A percentile compares a stretch with the other conserved stretches of the same genome.
phyloP scores from a whole-genome alignment of 2,113 vertebrate genomes.

The Podocnemis expansa region DNA sequence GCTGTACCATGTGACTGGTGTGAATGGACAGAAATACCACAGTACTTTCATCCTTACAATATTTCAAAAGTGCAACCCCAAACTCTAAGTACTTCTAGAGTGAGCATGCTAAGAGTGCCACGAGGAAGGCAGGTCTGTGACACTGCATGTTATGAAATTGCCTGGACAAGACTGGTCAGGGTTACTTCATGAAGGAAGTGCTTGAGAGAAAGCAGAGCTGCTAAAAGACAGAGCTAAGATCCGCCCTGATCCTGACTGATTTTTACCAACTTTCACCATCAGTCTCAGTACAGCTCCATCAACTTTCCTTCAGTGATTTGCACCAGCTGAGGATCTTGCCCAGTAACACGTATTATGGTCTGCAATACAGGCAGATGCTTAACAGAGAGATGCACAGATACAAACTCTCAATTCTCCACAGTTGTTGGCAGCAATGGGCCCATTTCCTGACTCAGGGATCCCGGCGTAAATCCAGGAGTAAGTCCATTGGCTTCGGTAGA shows the following conservation, averaged over 20 bases:
- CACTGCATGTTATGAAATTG: background rate
- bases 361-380: background rate
- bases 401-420: background rate
- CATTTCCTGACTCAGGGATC: background rate
- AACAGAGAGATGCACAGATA: background rate
- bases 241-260: background rate
- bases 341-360: background rate
- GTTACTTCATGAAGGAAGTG: background rate
- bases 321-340: background rate
- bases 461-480: background rate
- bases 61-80: background rate
- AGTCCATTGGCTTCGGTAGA: background rate
- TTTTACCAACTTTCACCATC: conserved; percentile 46
- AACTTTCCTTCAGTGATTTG: background rate
- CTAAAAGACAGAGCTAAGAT: background rate
- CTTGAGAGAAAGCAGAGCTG: background rate
- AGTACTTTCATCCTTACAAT: background rate
- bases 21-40: background rate
- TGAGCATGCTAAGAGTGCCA: conserved; percentile 7
- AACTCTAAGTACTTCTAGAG: conserved; percentile 20
- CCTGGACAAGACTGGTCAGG: background rate
- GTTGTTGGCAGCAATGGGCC: background rate
- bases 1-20: conserved; percentile 8
- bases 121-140: background rate
- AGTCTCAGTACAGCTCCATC: background rate